These are phyloP conservation scores for Leptothorax acervorum DNA, from an alignment of 2,888 invertebrate genomes.

Conservation along the genomic window DNA sequence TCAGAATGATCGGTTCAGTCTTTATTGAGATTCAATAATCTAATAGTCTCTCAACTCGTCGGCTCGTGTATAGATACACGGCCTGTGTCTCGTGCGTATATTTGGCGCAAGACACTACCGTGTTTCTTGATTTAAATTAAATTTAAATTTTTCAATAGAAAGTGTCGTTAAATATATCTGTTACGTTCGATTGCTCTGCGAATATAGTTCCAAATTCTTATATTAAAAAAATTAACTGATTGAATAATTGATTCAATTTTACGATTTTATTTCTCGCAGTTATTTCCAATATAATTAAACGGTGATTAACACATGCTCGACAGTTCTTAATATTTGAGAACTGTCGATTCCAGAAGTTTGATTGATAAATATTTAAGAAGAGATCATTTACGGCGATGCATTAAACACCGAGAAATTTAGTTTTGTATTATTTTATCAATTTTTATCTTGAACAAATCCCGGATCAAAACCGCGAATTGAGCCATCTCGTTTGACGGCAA, in stretches of 20 bases:
- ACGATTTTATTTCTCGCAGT: no score
- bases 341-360: neutral
- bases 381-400: neutral
- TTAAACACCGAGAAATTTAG: neutral
- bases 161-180: neutral
- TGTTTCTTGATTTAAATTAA: no score
- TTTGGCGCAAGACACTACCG: no score
- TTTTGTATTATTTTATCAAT: neutral
- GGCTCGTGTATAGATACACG: no score
- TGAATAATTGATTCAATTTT: no score
- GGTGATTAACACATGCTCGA: neutral
- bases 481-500: neutral
- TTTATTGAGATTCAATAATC: no score
- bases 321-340: conserved; percentile 13
- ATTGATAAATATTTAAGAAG: conserved; percentile 5
- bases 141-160: neutral
- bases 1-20: no score
- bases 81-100: no score
- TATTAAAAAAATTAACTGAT: neutral
- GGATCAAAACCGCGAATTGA: conserved; percentile 19
- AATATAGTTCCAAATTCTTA: neutral
- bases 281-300: no score
- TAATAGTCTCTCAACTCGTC: no score
- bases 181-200: neutral
- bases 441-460: conserved; percentile 16